phyloP scores from a whole-genome alignment of 2,113 vertebrate genomes.

The Hippocampus barbouri region DNA sequence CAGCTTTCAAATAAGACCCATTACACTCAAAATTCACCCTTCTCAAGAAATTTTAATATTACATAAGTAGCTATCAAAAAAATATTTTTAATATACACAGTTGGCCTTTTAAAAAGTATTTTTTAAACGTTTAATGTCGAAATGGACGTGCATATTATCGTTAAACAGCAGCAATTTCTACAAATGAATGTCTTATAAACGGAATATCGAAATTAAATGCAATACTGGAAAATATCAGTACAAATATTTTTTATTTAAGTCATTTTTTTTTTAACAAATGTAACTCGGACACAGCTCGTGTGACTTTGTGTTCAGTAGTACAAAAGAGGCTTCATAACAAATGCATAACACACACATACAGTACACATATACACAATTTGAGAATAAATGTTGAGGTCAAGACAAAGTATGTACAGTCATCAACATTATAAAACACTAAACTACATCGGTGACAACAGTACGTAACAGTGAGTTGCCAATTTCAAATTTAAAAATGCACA shows the following conservation, averaged over 20 bases:
- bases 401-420: constrained; percentile 45
- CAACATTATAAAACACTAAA: constrained; percentile 37
- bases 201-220: not conserved
- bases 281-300: constrained; percentile 48
- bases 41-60: too few relatives aligned
- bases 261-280: constrained; percentile 55
- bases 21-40: too few relatives aligned
- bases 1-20: too few relatives aligned
- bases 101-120: too few relatives aligned
- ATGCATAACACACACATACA: constrained; percentile 8
- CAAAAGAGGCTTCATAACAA: constrained; percentile 39
- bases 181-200: too few relatives aligned
- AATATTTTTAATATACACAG: too few relatives aligned
- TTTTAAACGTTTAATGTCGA: too few relatives aligned
- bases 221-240: constrained; percentile 46
- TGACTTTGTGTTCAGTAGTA: constrained; percentile 41
- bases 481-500: constrained; percentile 30
- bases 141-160: too few relatives aligned
- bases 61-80: too few relatives aligned
- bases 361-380: constrained; percentile 15
- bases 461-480: constrained; percentile 38
- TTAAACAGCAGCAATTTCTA: too few relatives aligned
- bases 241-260: constrained; percentile 66
- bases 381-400: constrained; percentile 55
- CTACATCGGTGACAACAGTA: constrained; percentile 45